A percentile compares a stretch with the other conserved stretches of the same genome.
Conservation (phyloP, 2,797 vertebrate genomes). For the Carduelis carduelis region DNA sequence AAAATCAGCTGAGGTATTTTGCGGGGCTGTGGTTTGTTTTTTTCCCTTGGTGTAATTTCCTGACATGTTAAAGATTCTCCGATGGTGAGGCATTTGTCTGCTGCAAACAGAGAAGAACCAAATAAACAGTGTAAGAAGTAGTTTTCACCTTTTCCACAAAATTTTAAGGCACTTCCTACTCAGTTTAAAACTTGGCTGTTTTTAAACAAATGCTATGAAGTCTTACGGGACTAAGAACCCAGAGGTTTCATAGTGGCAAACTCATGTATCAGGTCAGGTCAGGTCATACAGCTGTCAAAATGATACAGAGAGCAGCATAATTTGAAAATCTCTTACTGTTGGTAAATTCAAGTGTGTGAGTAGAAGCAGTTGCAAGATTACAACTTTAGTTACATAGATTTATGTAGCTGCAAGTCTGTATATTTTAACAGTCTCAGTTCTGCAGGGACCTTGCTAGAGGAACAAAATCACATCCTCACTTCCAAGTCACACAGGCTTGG, state of each 20-base stretch:
- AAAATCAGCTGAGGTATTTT: background rate
- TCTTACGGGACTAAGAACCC: background rate
- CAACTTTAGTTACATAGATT: background rate
- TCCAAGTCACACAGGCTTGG: background rate
- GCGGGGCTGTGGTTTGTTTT: background rate
- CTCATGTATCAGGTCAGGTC: background rate
- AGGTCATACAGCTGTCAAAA: background rate
- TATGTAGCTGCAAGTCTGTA: background rate
- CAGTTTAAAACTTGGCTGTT: background rate
- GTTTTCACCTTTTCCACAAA: background rate
- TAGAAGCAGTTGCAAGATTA: background rate
- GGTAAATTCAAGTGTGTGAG: background rate
- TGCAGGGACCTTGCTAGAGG: background rate
- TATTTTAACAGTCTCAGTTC: background rate
- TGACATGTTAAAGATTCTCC: background rate
- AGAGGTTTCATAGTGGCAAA: background rate
- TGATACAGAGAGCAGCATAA: background rate
- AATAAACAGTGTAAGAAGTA: background rate
- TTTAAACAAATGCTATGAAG: background rate
- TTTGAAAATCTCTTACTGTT: background rate
- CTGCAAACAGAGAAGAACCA: background rate
- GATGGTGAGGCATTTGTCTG: background rate
- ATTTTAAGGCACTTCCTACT: background rate
- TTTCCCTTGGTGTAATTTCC: background rate
- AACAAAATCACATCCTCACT: background rate